These are phyloP conservation scores for Cancer borealis DNA, from an alignment of 2,888 invertebrate genomes.

Conservation along the genomic window DNA sequence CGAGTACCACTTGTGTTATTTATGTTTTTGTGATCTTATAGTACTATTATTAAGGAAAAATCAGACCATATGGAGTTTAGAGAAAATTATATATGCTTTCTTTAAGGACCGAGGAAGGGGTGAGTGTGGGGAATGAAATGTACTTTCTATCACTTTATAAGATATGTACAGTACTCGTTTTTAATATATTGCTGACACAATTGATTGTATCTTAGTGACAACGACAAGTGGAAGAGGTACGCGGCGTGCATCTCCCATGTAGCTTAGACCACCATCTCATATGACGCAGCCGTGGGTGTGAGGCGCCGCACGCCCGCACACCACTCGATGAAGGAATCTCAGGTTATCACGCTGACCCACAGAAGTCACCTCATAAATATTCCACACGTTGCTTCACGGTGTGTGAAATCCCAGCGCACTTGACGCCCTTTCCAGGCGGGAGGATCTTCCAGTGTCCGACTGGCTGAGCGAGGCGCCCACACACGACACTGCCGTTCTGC, in stretches of 20 bases:
- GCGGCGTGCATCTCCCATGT: conserved; percentile 82
- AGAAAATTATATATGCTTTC: not conserved
- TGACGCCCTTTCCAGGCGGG: not conserved
- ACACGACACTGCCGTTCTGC: not conserved
- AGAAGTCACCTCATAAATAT: conserved; percentile 39
- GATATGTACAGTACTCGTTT: not conserved
- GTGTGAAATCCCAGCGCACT: not conserved
- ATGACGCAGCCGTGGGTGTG: conserved; percentile 80
- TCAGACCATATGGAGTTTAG: not conserved
- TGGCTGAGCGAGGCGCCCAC: conserved; percentile 26
- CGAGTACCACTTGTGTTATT: not conserved
- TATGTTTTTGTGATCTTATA: not conserved
- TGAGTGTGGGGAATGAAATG: not conserved
- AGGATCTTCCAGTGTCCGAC: not conserved
- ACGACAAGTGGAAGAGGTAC: not conserved
- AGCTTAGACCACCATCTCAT: not conserved
- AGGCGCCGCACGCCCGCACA: conserved; percentile 79
- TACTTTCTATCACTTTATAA: not conserved
- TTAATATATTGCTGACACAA: not conserved
- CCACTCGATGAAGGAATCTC: not conserved
- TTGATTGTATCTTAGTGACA: not conserved
- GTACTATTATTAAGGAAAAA: not conserved
- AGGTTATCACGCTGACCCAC: conserved; percentile 43
- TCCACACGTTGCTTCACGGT: not conserved
- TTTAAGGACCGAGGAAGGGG: not conserved